phyloP scores from a whole-genome alignment of 2,888 invertebrate genomes.

The Dinocampus coccinellae region DNA sequence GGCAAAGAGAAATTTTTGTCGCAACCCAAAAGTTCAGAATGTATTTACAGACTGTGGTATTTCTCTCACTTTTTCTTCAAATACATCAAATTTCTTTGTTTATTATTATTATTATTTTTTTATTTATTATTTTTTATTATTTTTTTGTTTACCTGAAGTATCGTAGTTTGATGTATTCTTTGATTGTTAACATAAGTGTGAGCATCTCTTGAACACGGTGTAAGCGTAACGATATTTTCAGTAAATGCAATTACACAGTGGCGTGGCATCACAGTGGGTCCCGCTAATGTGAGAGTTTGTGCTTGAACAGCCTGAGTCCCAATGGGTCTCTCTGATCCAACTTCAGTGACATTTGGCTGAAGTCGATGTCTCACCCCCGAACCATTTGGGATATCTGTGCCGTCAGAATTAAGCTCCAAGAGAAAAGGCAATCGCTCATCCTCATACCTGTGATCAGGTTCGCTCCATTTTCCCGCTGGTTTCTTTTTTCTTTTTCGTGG shows the following conservation, averaged over 20 bases:
- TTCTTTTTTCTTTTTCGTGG: constrained; percentile 90
- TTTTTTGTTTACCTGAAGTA: constrained; percentile 83
- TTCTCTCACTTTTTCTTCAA: background rate
- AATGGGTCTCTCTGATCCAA: constrained; percentile 84
- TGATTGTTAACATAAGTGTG: constrained; percentile 96
- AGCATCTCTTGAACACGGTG: constrained; percentile 93
- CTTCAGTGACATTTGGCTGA: constrained; percentile 77
- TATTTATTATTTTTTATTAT: too few relatives aligned
- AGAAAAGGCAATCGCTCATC: constrained; percentile 77
- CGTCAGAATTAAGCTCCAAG: constrained; percentile 86
- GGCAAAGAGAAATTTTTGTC: background rate
- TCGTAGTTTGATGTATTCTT: constrained; percentile 91
- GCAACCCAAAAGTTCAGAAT: background rate
- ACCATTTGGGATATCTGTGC: constrained; percentile 69
- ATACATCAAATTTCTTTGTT: background rate
- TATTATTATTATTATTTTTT: background rate
- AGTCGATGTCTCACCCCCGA: constrained; percentile 71
- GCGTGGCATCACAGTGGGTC: constrained; percentile 91
- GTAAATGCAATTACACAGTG: constrained; percentile 95
- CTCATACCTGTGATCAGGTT: constrained; percentile 70
- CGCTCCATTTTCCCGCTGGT: constrained; percentile 74
- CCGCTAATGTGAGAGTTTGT: constrained; percentile 80
- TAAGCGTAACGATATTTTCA: constrained; percentile 93
- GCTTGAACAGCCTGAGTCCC: constrained; percentile 67
- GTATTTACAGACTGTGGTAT: background rate